Evolutionary conservation across 2,888 invertebrate species (phyloP), one percentile per base, ranked within the genome.

Genomic region (Andrena fulva): DNA sequence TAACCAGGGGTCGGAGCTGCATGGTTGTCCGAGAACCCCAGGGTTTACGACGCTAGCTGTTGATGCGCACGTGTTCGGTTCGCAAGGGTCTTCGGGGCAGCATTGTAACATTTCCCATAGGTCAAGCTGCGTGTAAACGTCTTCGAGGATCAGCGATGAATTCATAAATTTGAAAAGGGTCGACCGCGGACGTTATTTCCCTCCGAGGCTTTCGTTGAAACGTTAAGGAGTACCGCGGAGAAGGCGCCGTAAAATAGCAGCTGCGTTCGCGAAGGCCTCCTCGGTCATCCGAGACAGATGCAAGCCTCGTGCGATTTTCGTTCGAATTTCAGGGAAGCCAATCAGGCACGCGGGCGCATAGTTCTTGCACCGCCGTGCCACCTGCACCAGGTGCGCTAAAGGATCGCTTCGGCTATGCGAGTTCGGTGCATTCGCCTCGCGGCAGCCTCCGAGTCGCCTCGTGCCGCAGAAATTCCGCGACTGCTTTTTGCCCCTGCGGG

Each of bases 381-480:
- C 78, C 84, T 84, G 82, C 80, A 82, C 82, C 87, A 82, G 82
- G 76, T 84, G 85, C 81, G 73, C 52, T 50, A 35, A 54, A 72
- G 69, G 81, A 78, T 73, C 60, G 79, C 69, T 66, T 29, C 59
- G 63, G 56, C 56, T 29, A 59, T 33, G 73, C 77, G 63, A 69
- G 77, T 31, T 33, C 66, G 70, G 12, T 56, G 76, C 82, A 66
- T 70, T 72, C 84, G 87, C 27, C 85, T 86, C 68, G 80, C 62
- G 64, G 66, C 72, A 59, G 42, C 64, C 68, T 72, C 59, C 75
- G 75, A 35, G 16, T 62, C 64, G 64, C 48, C 77, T 64, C 77
- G 77, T 66, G 79, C 64, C 77, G 29, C 59, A 52, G 59, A 70
- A 76, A 79, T 77, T 77, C 79, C 64, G 6, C n/a, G 16, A 29